Conservation (phyloP, 2,797 vertebrate species). For the Falco berigora region DNA sequence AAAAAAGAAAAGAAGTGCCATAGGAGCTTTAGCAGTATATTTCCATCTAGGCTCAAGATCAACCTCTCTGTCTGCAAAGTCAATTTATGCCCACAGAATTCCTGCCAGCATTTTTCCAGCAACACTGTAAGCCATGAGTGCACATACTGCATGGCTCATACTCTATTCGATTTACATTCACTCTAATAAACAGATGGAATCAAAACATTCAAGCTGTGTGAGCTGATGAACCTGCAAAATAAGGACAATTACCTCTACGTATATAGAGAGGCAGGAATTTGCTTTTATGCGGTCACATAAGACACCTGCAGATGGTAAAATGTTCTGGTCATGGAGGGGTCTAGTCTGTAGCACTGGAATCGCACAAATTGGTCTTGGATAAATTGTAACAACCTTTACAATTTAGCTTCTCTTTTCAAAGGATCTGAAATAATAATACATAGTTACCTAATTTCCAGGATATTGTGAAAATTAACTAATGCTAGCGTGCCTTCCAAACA, state of each 20-base stretch:
- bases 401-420: neutral
- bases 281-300: neutral
- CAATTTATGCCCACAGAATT: neutral
- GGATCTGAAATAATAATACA: neutral
- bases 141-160: neutral
- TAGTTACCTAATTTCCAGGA: neutral
- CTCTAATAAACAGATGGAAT: neutral
- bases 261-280: neutral
- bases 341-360: neutral
- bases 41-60: neutral
- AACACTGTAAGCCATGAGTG: neutral
- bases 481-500: neutral
- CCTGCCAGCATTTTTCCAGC: conserved; percentile 5
- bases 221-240: neutral
- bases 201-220: neutral
- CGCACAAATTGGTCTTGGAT: neutral
- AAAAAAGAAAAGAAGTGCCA: neutral
- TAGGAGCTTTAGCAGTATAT: neutral
- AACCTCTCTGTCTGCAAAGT: neutral
- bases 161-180: neutral
- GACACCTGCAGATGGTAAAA: neutral
- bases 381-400: neutral
- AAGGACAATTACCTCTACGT: neutral
- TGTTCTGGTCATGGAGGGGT: neutral
- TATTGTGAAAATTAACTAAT: neutral